Evolutionary conservation across 1,140 invertebrate genomes (phyloP), one percentile per base, ranked within the genome.

Genomic region (Ylistrum balloti): DNA sequence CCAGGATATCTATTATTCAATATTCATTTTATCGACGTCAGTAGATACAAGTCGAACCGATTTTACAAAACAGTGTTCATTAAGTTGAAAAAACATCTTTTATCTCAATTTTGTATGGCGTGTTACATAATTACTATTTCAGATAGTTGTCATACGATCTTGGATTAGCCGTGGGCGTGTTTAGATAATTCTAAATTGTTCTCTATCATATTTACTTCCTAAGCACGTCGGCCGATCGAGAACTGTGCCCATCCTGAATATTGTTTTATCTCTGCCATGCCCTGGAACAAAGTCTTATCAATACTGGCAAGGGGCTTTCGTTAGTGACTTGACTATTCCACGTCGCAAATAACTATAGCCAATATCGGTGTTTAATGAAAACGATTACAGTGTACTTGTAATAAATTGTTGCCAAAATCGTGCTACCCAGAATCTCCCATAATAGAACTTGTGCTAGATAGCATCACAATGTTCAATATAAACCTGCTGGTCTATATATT

Each of bases 401-500:
- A 74, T 74, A 74, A 28, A 74, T 74, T 74, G 56, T 74, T 74
- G 56, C 56, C 56, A 74, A 74, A 74, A 74, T 74, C 56, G 56
- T 74, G 56, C 28, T 74, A 28, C n/a, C 22, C 28, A n/a, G 13
- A 74, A 74, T n/a, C 56, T 3, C 22, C 56, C 22, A 28, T 5
- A 74, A 74, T 28, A n/a, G 56, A 74, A 28, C 56, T 74, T 74
- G 56, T 28, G n/a, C n/a, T 28, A 74, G 56, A 74, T 74, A 74
- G 22, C 22, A 17, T 17, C n/a, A 9, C 22, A 74, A n/a, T 74
- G 56, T 28, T 74, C 22, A 74, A 74, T 74, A 28, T 74, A 74
- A n/a, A 17, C 17, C 17, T 45, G 20, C 7, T 17, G 41, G 17
- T 17, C 41, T 13, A 45, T 13, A 45, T 45, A 45, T 45, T 45